These are phyloP conservation scores for Tympanoctomys barrerae DNA, from an alignment of 2,797 vertebrate genomes.

Conservation along the genomic window DNA sequence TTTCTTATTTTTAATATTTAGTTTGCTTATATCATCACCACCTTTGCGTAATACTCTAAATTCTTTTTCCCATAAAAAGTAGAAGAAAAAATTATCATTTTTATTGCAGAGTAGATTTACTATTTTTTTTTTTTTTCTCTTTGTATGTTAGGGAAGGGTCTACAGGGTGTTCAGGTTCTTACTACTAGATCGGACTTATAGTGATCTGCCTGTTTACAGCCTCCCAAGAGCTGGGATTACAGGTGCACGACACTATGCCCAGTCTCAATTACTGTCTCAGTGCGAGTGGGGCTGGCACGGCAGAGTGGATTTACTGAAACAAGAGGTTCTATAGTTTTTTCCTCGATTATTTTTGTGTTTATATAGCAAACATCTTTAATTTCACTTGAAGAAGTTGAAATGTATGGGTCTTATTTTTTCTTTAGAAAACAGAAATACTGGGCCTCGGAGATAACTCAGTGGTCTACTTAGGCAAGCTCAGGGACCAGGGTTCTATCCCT, in stretches of 20 bases:
- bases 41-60: neutral
- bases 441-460: too few species aligned
- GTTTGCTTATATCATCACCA: conserved; percentile 38
- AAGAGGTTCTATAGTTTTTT: neutral
- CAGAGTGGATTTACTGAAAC: too few species aligned
- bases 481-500: too few species aligned
- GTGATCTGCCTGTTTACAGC: too few species aligned
- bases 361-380: neutral
- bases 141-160: neutral
- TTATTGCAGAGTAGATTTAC: neutral
- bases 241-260: too few species aligned
- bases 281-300: too few species aligned
- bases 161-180: too few species aligned
- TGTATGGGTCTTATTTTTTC: neutral
- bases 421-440: neutral
- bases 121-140: neutral
- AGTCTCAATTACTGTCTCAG: too few species aligned
- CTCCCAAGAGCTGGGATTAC: too few species aligned
- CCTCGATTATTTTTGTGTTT: conserved; percentile 28
- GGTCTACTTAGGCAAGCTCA: too few species aligned
- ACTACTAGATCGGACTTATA: too few species aligned
- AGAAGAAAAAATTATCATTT: neutral
- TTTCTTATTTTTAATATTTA: conserved; percentile 34
- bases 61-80: conserved; percentile 1
- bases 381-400: neutral